phyloP scores from a whole-genome alignment of 2,888 invertebrate species.

The Chromoteleia sp. region DNA sequence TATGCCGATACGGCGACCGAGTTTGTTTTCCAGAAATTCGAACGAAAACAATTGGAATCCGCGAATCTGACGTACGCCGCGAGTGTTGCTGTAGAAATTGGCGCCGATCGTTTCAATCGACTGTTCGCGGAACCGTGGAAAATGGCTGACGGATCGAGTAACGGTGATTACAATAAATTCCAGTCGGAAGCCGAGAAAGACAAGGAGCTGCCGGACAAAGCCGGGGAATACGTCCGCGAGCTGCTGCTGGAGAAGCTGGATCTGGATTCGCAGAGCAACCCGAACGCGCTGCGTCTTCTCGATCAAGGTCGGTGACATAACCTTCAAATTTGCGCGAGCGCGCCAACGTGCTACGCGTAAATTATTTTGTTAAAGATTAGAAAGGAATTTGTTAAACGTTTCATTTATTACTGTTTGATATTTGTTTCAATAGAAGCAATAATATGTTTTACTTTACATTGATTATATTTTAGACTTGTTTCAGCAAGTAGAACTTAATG shows the following conservation, averaged over 20 bases:
- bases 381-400: too few relatives aligned
- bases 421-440: too few relatives aligned
- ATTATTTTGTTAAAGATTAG: slow-evolving; percentile 45
- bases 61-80: slow-evolving; percentile 1
- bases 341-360: neutral
- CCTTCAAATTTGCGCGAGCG: too few relatives aligned
- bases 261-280: slow-evolving; percentile 87
- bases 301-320: slow-evolving; percentile 88
- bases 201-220: slow-evolving; percentile 88
- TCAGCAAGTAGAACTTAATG: too few relatives aligned
- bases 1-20: slow-evolving; percentile 27
- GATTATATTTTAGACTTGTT: too few relatives aligned
- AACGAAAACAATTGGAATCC: neutral
- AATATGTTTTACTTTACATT: too few relatives aligned
- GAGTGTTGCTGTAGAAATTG: neutral
- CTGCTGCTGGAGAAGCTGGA: slow-evolving; percentile 90
- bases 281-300: slow-evolving; percentile 89
- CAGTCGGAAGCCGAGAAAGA: slow-evolving; percentile 85
- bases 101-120: neutral
- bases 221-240: slow-evolving; percentile 91
- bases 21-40: neutral
- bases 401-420: too few relatives aligned
- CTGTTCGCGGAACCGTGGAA: slow-evolving; percentile 40
- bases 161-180: slow-evolving; percentile 80
- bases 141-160: slow-evolving; percentile 81